These are phyloP conservation scores for Terrapene triunguis DNA, from an alignment of 2,113 vertebrate species.

Conservation along the genomic window DNA sequence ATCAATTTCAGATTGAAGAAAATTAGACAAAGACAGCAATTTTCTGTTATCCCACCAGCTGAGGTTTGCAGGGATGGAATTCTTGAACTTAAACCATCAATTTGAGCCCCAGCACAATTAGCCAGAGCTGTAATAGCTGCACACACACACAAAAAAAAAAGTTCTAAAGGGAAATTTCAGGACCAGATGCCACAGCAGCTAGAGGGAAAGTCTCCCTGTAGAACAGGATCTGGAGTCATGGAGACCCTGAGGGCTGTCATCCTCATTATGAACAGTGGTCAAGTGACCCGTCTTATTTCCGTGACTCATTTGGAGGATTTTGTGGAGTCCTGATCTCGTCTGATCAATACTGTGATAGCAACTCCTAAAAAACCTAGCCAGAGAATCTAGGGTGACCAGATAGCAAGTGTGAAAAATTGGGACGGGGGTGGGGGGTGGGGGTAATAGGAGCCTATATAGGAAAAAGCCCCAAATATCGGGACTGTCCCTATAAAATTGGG, in stretches of 20 bases:
- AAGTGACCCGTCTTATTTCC: neutral
- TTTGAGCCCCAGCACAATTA: neutral
- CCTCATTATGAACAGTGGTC: neutral
- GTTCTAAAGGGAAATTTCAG: neutral
- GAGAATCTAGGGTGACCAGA: neutral
- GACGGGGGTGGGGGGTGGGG: no score
- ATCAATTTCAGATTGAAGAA: neutral
- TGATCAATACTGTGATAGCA: neutral
- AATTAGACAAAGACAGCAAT: neutral
- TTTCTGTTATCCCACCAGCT: neutral
- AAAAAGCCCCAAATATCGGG: no score
- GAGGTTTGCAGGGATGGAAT: neutral
- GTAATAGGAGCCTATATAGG: no score
- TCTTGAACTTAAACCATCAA: neutral
- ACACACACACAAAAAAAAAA: neutral
- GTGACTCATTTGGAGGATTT: neutral
- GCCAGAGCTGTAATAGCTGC: neutral
- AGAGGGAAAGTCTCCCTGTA: neutral
- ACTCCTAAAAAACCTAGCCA: neutral
- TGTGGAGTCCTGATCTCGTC: neutral
- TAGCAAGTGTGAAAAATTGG: no score
- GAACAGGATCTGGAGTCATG: neutral
- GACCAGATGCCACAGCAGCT: neutral
- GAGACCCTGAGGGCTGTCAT: neutral
- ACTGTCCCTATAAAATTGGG: no score